Evolutionary conservation across 2,113 vertebrate genomes (phyloP), one percentile per base, ranked within the genome.

Genomic region (Dasypus novemcinctus): DNA sequence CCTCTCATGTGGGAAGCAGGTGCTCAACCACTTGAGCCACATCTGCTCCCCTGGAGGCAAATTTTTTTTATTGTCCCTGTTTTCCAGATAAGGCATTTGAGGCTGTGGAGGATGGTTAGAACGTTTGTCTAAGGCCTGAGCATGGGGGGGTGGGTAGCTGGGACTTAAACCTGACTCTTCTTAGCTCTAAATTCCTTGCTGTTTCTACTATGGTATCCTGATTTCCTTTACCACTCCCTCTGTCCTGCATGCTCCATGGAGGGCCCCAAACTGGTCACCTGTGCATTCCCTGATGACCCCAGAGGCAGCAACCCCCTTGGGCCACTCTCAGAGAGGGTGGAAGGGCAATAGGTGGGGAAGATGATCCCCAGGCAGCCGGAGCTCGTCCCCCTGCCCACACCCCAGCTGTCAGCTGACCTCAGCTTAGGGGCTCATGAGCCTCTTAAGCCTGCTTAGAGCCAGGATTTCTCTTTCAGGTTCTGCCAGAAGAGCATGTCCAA

Each of bases 391-490:
- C n/a, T 64, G 15, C 31, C 36, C 10, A 66, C 5, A 21, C 79
- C 27, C 33, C 54, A 69, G 64, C 68, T 72, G 38, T 97, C 97
- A 95, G 95, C 97, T 96, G 96, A 93, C 88, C 12, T 8, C 82
- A 86, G 96, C 90, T 96, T 96, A 97, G 90, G 84, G 90, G 43
- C 92, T 41, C 66, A 96, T 93, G 95, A 96, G 94, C 94, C 96
- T 95, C 95, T 94, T 98, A 98, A 97, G 43, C 85, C 95, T 95
- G 59, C 88, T 98, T 97, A 95, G 52, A 92, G 92, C 91, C 91
- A 88, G 78, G 15, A 85, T 80, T 81, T 92, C 88, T 84, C 95
- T 95, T 95, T 94, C 43, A 95, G 72, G 49, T 92, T 83, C 79
- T 93, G 97, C 86, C 83, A 91, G 90, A 79, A 69, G 82, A 95